Base-by-base conservation (phyloP, 1,140 invertebrate genomes). In the Lanistes nyassanus region DNA sequence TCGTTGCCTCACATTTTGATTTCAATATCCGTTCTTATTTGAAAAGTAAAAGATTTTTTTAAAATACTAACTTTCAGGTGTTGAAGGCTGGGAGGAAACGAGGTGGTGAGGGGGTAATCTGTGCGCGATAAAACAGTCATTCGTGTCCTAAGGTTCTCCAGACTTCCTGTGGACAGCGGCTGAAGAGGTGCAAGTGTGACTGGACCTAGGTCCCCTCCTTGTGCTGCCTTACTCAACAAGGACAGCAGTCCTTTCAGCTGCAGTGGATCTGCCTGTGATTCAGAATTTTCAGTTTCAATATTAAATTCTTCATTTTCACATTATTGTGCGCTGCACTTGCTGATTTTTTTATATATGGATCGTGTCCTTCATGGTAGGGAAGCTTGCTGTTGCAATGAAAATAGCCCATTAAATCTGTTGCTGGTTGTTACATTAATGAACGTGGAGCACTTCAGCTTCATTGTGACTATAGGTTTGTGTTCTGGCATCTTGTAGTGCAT, bases 21-120 rank as follows among this genome's bases (percentile, higher is more conserved):
- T 16, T 47, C 9, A 47, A 16, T n/a, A n/a, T n/a, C n/a, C n/a
- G n/a, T n/a, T n/a, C n/a, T n/a, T n/a, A n/a, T n/a, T n/a, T n/a
- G 51, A 53, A 53, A 13, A 53, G 23, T 11, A 53, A 53, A 53
- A 53, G 13, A 53, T 23, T 53, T 23, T 60, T 26, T 60, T 60
- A 3, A 60, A 60, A 7, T 23, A 31, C n/a, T 26, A 11, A 60
- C 56, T 31, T 60, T n/a, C 42, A 72, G 29, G 39, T 76, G 69
- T 58, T 80, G 79, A 34, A 88, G 68, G 23, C 74, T 76, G 37
- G 36, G 72, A 0, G 86, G 86, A 78, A 88, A 88, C 64, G 81
- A 81, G 29, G 76, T 82, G 19, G 82, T 84, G 3, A 88, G 71
- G 16, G 86, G 87, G 77, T 88, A 88, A 11, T 88, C 83, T 75